These are phyloP conservation scores for Pomacea maculata DNA, from an alignment of 1,140 invertebrate species.

Conservation along the genomic window DNA sequence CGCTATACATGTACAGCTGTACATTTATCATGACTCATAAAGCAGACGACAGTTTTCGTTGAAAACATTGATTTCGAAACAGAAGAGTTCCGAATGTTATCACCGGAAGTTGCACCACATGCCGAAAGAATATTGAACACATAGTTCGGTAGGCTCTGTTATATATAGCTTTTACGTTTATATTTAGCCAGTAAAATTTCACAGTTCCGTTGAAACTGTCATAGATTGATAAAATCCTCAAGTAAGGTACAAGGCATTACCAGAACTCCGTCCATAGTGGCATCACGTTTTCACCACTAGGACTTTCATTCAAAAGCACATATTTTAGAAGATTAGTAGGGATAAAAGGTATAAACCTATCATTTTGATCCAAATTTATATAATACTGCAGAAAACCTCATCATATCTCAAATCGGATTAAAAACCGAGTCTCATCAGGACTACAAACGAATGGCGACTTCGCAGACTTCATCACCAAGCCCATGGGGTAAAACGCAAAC, in stretches of 20 bases:
- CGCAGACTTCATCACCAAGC: constrained; percentile 6
- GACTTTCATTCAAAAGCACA: neutral
- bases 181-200: too few species aligned
- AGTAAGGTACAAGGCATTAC: too few species aligned
- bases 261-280: neutral
- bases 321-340: too few species aligned
- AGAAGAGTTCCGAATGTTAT: neutral
- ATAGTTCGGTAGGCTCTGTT: neutral
- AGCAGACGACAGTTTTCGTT: too few species aligned
- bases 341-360: neutral
- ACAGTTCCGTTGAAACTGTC: too few species aligned
- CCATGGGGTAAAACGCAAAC: constrained; percentile 46
- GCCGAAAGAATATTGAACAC: neutral
- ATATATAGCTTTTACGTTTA: neutral
- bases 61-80: too few species aligned
- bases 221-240: too few species aligned
- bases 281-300: neutral
- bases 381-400: neutral
- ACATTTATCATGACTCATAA: too few species aligned
- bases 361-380: neutral
- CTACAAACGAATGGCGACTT: constrained; percentile 11
- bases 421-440: constrained; percentile 14
- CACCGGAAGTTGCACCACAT: constrained; percentile 11
- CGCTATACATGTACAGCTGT: too few species aligned
- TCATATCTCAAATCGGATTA: neutral